Percentiles rank a stretch among this genome's conserved stretches.
Conservation (phyloP, 64 coral and sea anemone genomes). For the Acropora yongei region DNA sequence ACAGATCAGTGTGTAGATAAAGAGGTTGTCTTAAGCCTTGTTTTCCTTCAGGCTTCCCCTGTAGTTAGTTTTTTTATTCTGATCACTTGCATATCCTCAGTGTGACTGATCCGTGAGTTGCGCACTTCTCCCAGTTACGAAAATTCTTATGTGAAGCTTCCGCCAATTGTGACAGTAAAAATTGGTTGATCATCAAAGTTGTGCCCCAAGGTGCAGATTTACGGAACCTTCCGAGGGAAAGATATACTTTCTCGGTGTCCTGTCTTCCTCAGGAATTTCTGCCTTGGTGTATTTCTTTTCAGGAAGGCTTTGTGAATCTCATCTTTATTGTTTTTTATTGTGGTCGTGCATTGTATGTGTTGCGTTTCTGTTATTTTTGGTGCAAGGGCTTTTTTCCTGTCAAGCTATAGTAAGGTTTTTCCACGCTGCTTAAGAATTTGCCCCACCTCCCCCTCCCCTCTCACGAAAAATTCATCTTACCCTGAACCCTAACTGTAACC, state of each 20-base stretch:
- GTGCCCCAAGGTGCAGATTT: not conserved
- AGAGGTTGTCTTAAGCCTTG: too few species aligned
- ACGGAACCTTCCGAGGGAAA: not conserved
- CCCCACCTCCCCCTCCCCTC: too few species aligned
- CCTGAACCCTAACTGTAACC: not conserved
- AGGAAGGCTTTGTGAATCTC: constrained; percentile 1
- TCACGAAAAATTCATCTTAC: not conserved
- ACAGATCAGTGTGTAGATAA: too few species aligned
- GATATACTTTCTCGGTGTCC: not conserved
- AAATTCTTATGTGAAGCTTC: too few species aligned
- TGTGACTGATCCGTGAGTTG: too few species aligned
- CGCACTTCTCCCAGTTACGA: not conserved
- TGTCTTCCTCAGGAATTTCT: not conserved
- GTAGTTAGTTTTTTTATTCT: too few species aligned
- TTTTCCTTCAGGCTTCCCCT: too few species aligned
- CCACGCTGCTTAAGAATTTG: too few species aligned
- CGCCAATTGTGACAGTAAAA: too few species aligned
- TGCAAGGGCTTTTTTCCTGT: not conserved
- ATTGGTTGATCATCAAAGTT: constrained; percentile 15
- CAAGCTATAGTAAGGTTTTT: too few species aligned
- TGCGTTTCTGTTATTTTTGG: not conserved
- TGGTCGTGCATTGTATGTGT: not conserved
- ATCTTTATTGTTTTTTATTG: not conserved
- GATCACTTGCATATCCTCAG: too few species aligned
- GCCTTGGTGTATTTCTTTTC: not conserved